Base-by-base conservation (phyloP, 2,797 vertebrate genomes). In the Furcifer pardalis region DNA sequence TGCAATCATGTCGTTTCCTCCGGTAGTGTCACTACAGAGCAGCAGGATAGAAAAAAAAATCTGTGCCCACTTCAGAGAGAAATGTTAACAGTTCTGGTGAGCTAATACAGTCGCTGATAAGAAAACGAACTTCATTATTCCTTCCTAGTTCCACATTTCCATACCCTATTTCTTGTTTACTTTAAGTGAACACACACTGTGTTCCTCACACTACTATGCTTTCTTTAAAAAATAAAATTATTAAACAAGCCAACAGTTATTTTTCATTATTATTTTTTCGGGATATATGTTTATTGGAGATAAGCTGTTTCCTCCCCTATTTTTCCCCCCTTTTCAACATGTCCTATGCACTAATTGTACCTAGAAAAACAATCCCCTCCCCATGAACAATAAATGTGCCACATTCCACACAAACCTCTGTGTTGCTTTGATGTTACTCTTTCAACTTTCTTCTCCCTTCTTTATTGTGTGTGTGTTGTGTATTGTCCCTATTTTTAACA, bases 401-500 rank as follows among this genome's bases (percentile, higher is more conserved):
- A 90, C 42, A 77, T 52, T 6, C 59, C 87, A 87, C 8, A 12
- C 63, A 19, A 85, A 69, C 71, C 88, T 84, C 0, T 0, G 35
- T 94, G 78, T 92, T 87, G 87, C 59, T 93, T 86, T 90, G 86
- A 94, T 89, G 88, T 84, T 84, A 71, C n/a, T 42, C 88, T 91
- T 91, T 89, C 86, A 88, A 90, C 84, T 91, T 86, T 79, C 62
- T 52, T 60, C 17, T 62, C 62, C 59, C 62, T 23, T 52, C 44
- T 59, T 25, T 15, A 23, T 65, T 65, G 27, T 56, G n/a, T 44
- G 15, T 65, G 5, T 23, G 60, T 59, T 76, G 17, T 63, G 35
- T 49, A 42, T 80, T 89, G 81, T 89, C 49, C 59, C 77, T 79
- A 42, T 87, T 49, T 79, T 87, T 84, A 83, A 71, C 59, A 6